Base-by-base conservation (phyloP, 2,797 vertebrate genomes). In the Danio tinwini region DNA sequence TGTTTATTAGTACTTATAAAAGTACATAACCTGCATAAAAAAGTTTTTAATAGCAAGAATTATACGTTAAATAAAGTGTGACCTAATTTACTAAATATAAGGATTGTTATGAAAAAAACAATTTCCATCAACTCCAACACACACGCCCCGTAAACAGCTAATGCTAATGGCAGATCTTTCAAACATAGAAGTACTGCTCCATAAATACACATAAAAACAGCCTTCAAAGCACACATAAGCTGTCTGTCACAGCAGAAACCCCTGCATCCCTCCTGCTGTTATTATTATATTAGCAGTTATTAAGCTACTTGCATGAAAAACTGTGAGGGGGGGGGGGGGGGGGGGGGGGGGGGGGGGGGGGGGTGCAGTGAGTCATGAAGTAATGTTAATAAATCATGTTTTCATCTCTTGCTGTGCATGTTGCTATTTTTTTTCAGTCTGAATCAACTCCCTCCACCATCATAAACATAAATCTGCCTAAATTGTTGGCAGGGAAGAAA, bases 241-340 rank as follows among this genome's bases (percentile, higher is more conserved):
- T 83, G 74, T 29, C 65, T 50, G 4, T 45, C n/a, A 50, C 61
- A 39, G 40, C n/a, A 71, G 14, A 62, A 81, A 47, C 67, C 19
- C 49, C 44, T 47, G 44, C 76, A 58, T 80, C 81, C 79, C 81
- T 84, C 90, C 88, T 65, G 84, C 89, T n/a, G 89, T 13, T 87
- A 75, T 81, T 86, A 91, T 82, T 87, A 91, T 91, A 92, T 92
- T 92, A 92, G 87, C 89, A 88, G 89, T 90, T 90, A 91, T 92
- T 91, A 29, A 92, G 85, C 83, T 84, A 89, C 87, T 88, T 74
- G 82, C 17, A 81, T 83, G 89, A 74, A 88, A 45, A 42, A 0
- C n/a, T 44, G 39, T 11, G 21, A 8, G 65, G 12, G 21, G 47
- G 37, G 44, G 61, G n/a, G 9, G 21, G 47, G 37, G 44, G 61